Percentiles rank a stretch among this genome's conserved stretches.
Conservation (phyloP, 2,797 vertebrate species). For the Sebastes baramenuke region DNA sequence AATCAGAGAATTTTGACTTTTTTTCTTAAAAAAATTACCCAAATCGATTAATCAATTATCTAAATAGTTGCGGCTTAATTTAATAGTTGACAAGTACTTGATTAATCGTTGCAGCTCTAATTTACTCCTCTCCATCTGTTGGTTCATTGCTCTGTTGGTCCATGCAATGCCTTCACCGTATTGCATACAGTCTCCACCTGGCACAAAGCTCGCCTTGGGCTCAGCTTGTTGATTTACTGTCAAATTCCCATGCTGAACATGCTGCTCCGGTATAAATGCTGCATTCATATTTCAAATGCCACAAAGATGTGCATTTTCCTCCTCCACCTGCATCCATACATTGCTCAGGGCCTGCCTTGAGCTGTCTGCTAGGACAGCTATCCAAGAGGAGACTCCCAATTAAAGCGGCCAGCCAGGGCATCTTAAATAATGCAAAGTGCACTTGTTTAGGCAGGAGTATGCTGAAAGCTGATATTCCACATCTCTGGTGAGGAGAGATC, state of each 20-base stretch:
- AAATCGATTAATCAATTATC: too few species aligned
- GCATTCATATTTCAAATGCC: constrained; percentile 64
- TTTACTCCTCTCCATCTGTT: constrained; percentile 34
- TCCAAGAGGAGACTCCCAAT: constrained; percentile 53
- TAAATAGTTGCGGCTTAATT: too few species aligned
- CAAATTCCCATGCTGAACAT: constrained; percentile 53
- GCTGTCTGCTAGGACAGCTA: constrained; percentile 41
- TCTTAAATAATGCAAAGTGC: constrained; percentile 74
- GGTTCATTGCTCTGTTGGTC: not conserved
- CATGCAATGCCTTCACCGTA: constrained; percentile 23
- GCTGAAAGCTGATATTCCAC: constrained; percentile 50
- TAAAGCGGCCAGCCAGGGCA: constrained; percentile 45
- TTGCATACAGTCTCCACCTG: constrained; percentile 45
- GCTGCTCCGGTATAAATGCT: constrained; percentile 34
- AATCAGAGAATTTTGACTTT: too few species aligned
- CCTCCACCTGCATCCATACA: constrained; percentile 9
- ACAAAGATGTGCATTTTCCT: constrained; percentile 36
- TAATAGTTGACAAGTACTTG: too few species aligned
- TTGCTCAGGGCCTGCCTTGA: constrained; percentile 47
- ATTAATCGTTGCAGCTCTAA: too few species aligned
- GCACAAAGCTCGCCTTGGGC: constrained; percentile 27
- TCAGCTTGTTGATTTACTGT: constrained; percentile 51
- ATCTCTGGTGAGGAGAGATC: constrained; percentile 37
- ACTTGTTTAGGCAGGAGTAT: constrained; percentile 56
- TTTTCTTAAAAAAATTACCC: too few species aligned